Conservation (phyloP, 2,113 vertebrate species). For the Larimichthys polyactis region DNA sequence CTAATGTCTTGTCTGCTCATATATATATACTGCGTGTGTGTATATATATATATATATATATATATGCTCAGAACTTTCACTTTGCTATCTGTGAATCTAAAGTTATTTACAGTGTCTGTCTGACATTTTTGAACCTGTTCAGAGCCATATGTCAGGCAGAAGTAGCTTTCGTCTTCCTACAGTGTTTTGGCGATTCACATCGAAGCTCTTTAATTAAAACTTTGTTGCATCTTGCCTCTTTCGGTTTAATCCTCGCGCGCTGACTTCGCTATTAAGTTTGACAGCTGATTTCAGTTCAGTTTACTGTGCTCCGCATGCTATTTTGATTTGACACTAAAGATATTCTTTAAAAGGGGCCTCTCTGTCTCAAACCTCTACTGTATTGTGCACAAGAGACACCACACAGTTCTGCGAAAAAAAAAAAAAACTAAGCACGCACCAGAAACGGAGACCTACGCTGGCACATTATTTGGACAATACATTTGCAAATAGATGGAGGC, state of each 20-base stretch:
- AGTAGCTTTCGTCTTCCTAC: background rate
- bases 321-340: slow-evolving; percentile 12
- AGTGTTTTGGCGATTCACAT: background rate
- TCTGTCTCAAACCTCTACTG: background rate
- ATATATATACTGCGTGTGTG: background rate
- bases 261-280: background rate
- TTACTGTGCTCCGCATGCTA: background rate
- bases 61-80: slow-evolving; percentile 51
- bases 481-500: slow-evolving; percentile 53
- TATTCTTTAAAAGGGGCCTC: background rate
- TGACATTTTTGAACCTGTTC: slow-evolving; percentile 49
- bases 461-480: slow-evolving; percentile 39
- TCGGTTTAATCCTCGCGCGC: background rate
- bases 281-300: slow-evolving; percentile 10
- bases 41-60: slow-evolving; percentile 48
- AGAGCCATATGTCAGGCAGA: background rate
- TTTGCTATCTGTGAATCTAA: slow-evolving; percentile 69
- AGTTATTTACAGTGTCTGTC: slow-evolving; percentile 62
- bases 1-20: slow-evolving; percentile 73
- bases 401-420: slow-evolving; percentile 1
- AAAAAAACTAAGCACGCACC: background rate
- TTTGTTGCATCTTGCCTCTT: background rate
- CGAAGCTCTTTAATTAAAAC: background rate
- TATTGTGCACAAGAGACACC: background rate
- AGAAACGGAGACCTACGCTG: slow-evolving; percentile 8